phyloP scores from a whole-genome alignment of 2,888 invertebrate species.

The Dryococelus australis region DNA sequence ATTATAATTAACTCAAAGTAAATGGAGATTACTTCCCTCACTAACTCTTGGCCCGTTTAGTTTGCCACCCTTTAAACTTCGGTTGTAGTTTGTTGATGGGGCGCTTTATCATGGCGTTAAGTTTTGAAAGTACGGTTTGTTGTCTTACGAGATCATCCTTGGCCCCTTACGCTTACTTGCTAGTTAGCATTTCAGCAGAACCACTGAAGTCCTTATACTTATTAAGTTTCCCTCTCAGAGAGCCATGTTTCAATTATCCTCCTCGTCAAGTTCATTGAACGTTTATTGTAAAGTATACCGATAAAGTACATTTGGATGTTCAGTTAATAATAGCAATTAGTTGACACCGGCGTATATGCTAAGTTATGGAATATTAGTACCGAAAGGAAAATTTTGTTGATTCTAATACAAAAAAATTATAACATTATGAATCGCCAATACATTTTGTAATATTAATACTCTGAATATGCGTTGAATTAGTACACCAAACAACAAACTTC shows the following conservation, averaged over 20 bases:
- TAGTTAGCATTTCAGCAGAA: slow-evolving; percentile 16
- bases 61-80: slow-evolving; percentile 16
- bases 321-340: no score
- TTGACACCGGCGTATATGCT: no score
- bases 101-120: slow-evolving; percentile 16
- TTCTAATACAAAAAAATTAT: no score
- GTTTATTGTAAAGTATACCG: no score
- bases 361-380: no score
- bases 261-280: no score
- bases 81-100: slow-evolving; percentile 16
- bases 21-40: slow-evolving; percentile 10
- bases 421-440: no score
- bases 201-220: not conserved
- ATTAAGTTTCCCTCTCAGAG: not conserved
- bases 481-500: no score
- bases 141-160: slow-evolving; percentile 16
- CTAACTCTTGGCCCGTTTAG: slow-evolving; percentile 7
- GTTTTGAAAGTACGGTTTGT: not conserved
- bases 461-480: no score
- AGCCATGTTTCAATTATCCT: not conserved
- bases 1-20: slow-evolving; percentile 5
- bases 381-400: no score
- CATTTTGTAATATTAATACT: no score
- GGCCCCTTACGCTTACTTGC: slow-evolving; percentile 11
- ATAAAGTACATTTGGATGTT: no score